These are phyloP conservation scores for Dendronephthya gigantea DNA, from an alignment of 64 coral and sea anemone genomes.

Conservation along the genomic window DNA sequence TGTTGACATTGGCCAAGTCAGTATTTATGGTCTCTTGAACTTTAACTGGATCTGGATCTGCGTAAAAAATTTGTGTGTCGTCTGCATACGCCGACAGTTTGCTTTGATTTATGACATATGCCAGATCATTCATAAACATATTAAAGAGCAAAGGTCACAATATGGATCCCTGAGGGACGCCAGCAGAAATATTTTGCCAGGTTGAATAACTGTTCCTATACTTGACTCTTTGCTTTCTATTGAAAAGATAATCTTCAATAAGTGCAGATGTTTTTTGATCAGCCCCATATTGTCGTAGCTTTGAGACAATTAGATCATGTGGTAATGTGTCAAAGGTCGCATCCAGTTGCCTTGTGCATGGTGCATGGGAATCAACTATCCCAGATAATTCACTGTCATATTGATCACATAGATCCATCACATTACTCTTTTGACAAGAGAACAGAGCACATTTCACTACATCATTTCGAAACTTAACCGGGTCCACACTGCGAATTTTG, in stretches of 20 bases:
- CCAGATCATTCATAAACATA: neutral
- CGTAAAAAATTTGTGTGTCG: constrained; percentile 24
- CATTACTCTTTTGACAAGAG: no score
- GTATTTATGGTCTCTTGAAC: neutral
- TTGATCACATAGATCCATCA: constrained; percentile 22
- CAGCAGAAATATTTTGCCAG: neutral
- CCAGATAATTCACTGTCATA: neutral
- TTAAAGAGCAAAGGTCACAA: neutral
- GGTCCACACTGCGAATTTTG: no score
- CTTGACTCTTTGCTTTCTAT: neutral
- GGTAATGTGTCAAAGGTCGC: neutral
- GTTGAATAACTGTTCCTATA: neutral
- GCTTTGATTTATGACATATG: neutral
- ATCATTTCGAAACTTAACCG: no score
- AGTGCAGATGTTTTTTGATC: neutral
- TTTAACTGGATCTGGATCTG: neutral
- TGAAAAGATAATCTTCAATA: neutral
- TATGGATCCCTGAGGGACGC: neutral
- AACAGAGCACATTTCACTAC: no score
- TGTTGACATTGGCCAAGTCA: neutral
- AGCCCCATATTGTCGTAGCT: neutral
- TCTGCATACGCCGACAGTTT: constrained; percentile 25
- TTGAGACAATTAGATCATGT: neutral
- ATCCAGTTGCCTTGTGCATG: neutral
- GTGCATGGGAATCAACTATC: constrained; percentile 16